Evolutionary conservation across 37 sponge, comb jelly and placozoan genomes (phyloP), one percentile per base, ranked within the genome.

Genomic region (Beroe forskalii): DNA sequence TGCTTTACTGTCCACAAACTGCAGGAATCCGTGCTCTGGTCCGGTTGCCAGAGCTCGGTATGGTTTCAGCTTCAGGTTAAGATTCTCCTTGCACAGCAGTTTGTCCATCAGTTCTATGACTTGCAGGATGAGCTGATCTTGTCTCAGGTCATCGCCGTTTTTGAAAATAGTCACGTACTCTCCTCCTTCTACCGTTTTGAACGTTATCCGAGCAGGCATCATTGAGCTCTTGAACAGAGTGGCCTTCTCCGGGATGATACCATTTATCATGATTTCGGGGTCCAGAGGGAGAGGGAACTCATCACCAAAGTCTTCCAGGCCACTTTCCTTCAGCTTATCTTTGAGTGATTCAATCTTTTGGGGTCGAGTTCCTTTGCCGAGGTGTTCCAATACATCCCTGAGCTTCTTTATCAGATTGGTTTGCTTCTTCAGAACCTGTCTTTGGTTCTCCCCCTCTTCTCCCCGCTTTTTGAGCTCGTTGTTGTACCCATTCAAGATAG

Each of bases 91-190:
- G 25, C 95, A 90, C 30, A 99, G 90, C 80, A 99, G 76, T 36
- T 92, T 92, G 69, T 99, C 99, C 97, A 99, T 99, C 67, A 99
- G 93, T 8, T 91, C 91, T 55, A 99, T 92, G 41, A 99, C 91
- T 80, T 99, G 99, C 0, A 99, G 94, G 39, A 99, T 93, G 62
- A 99, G 92, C 95, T 99, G 96, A 72, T 99, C 99, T 86, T 99
- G 96, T 32, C 99, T 90, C 40, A 96, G 92, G 42, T 99, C 99
- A 76, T 99, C 99, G 17, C 96, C 96, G 31, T 90, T 67, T 91
- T 99, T 99, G 90, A 99, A 94, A 69, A 99, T 99, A 64, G 95
- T 96, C 69, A 67, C 92, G 67, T 95, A 97, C 30, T 92, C 91
- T 1, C 92, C 62, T 3, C 91, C 92, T 0, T 91, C 76, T 32